Evolutionary conservation across 2,113 vertebrate genomes (phyloP), one percentile per base, ranked within the genome.

Genomic region (Cyrtonyx montezumae): DNA sequence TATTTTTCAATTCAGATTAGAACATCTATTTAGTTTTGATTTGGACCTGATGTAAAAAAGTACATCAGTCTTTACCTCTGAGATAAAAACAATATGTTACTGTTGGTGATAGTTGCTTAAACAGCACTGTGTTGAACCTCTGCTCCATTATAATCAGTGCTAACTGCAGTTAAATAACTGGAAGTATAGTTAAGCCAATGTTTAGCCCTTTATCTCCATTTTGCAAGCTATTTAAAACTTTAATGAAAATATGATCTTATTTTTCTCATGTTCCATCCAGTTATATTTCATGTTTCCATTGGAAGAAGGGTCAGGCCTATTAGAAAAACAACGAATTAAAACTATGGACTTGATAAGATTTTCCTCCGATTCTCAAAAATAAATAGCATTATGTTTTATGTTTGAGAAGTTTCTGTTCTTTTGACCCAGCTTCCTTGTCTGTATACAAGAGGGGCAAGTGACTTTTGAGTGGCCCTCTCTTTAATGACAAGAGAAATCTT

Each of bases 211-310:
- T 62, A 58, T 92, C 53, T 91, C 53, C 42, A 36, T 87, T 66
- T 58, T 84, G 18, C 45, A n/a, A 92, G 45, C 80, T 84, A n/a
- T 69, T 84, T 88, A 86, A 94, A 82, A 92, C 40, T 75, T 81
- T 22, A 76, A 20, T 95, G 58, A 89, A 62, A 75, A 36, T 12
- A 13, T 42, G 59, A 55, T 45, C 81, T 19, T 80, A 68, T 48
- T 79, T 91, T 68, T n/a, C 78, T 58, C 76, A 16, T 87, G 45
- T 91, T 82, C 75, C 9, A 68, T 13, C 11, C 37, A 67, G 30
- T 79, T 1, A 0, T 32, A 42, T 84, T 65, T 89, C 36, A 48
- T 79, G 48, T 82, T 84, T 42, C 26, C 30, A n/a, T 20, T 73
- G 74, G 63, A 75, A 79, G 48, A 76, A 89, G 45, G 79, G 62